phyloP scores from a whole-genome alignment of 1,140 invertebrate species.

The Aradophagus sp. region DNA sequence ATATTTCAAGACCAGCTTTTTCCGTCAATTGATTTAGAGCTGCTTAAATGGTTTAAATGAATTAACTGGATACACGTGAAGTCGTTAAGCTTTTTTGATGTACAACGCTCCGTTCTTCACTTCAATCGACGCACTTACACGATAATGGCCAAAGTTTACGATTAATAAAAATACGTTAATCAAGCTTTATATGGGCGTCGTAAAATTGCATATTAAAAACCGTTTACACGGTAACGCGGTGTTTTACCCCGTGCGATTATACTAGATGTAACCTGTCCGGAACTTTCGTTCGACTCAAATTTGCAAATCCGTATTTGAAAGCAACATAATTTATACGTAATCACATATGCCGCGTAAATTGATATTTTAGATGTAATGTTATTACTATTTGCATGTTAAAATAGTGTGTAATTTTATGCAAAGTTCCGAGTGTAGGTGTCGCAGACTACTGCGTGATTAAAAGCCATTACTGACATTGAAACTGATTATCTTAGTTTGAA shows the following conservation, averaged over 20 bases:
- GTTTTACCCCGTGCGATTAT: background rate
- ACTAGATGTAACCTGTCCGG: background rate
- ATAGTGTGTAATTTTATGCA: slow-evolving; percentile 17
- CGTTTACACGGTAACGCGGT: no score
- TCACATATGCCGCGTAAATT: slow-evolving; percentile 10
- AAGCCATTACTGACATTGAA: slow-evolving; percentile 4
- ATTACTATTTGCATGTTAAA: slow-evolving; percentile 29
- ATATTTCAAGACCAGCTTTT: slow-evolving; percentile 1
- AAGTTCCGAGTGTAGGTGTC: background rate
- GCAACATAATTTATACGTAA: slow-evolving; percentile 12
- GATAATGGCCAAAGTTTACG: no score
- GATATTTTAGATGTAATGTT: slow-evolving; percentile 11
- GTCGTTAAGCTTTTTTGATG: no score
- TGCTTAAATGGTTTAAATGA: slow-evolving; percentile 8
- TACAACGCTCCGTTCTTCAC: no score
- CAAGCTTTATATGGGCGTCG: no score
- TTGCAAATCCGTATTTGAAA: slow-evolving; percentile 7
- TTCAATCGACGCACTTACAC: no score
- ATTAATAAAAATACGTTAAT: slow-evolving; percentile 32
- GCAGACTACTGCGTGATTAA: slow-evolving; percentile 4
- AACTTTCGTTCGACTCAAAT: slow-evolving; percentile 10
- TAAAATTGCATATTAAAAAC: no score
- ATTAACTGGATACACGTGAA: no score
- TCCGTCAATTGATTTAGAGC: slow-evolving; percentile 7
- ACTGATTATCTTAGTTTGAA: background rate